Evolutionary conservation across 2,113 vertebrate species (phyloP), one percentile per base, ranked within the genome.

Genomic region (Charadrius vociferus): DNA sequence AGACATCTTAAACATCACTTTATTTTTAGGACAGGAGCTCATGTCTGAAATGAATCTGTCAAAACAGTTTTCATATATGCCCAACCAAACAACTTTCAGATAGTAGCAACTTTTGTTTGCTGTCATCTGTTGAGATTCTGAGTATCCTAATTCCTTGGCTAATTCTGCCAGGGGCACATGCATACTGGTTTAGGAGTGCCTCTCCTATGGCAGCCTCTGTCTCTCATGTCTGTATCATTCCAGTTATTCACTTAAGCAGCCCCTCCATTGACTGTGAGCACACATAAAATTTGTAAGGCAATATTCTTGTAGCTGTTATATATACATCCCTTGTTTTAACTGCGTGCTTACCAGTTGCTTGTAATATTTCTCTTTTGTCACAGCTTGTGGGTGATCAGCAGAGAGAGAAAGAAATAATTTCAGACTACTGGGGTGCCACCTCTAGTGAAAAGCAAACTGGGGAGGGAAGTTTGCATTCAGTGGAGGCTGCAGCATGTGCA

Each of bases 311-410:
- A 91, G 12, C 13, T 77, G 11, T 82, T 72, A 9, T 6, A 9
- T 41, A 3, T 23, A 39, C 10, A 58, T 7, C 11, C 14, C 37
- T 88, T 78, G 6, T 63, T 95, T 84, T 86, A 89, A 59, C 22
- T 81, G 45, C 8, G 3, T 95, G 16, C 23, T 37, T 90, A 36
- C 30, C 16, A 24, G 7, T 78, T 70, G 17, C 37, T 68, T 88
- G 29, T 58, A 66, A 8, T 92, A 63, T 50, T 96, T 94, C 9
- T 15, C 62, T 97, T 95, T 81, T 86, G 47, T 93, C 32, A 67
- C 61, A 98, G 98, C 65, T 43, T 86, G 21, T 81, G 39, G 24
- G 20, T 95, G 68, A 62, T 53, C 67, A 91, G 67, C 80, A 90
- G 82, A 26, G 39, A 77, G 71, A 95, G 66, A 80, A 59, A 55